These are phyloP conservation scores for Barbus barbus DNA, from an alignment of 2,113 vertebrate species.

Conservation along the genomic window DNA sequence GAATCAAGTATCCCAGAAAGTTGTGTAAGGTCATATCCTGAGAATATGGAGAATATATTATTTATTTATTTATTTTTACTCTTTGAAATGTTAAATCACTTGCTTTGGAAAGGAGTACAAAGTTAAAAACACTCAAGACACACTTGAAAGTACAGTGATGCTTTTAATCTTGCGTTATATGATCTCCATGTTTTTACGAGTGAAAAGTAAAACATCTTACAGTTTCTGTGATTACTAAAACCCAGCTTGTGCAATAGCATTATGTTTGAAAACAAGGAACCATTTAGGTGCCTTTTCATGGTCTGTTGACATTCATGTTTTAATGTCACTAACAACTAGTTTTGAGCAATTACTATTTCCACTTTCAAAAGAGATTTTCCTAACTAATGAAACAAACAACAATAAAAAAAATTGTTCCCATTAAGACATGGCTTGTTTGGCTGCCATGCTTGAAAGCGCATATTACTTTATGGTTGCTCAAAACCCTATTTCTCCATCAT, in stretches of 20 bases:
- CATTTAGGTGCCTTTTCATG: neutral
- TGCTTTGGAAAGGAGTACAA: neutral
- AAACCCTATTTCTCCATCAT: neutral
- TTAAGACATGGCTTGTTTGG: neutral
- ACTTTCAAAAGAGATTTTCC: neutral
- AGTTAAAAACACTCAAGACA: constrained; percentile 10
- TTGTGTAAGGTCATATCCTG: neutral
- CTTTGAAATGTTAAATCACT: constrained; percentile 12
- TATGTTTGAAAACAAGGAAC: neutral
- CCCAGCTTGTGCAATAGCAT: neutral
- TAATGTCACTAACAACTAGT: neutral
- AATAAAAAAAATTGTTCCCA: neutral
- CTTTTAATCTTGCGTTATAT: neutral
- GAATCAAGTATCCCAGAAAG: constrained; percentile 3
- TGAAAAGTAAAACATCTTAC: neutral
- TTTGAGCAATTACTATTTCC: neutral
- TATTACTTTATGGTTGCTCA: constrained; percentile 9
- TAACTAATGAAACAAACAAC: constrained; percentile 17
- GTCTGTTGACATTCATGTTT: constrained; percentile 13
- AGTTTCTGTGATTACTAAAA: neutral
- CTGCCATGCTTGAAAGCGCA: neutral
- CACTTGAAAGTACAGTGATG: neutral
- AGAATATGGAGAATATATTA: neutral
- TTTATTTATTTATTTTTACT: neutral
- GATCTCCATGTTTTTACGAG: neutral